Percentiles rank a stretch among this genome's conserved stretches.
Conservation (phyloP, 2,888 invertebrate species). For the Leuctra nigra region DNA sequence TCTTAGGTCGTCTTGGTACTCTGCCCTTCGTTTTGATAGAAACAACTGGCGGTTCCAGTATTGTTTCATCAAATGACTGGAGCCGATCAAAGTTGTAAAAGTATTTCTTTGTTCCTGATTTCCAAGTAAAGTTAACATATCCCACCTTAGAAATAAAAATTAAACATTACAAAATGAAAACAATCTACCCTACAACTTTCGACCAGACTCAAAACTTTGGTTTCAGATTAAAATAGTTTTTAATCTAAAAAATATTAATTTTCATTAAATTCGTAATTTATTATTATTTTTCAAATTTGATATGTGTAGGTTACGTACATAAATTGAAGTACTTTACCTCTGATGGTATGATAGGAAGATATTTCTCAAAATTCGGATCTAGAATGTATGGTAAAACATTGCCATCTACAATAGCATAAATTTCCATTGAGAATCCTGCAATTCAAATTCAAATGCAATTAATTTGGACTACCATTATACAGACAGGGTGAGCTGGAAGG, state of each 20-base stretch:
- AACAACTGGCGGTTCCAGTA: conserved; percentile 78
- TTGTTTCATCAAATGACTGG: conserved; percentile 75
- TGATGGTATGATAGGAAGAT: conserved; percentile 84
- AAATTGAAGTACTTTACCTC: conserved; percentile 53
- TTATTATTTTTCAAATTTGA: too few species aligned
- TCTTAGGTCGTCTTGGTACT: conserved; percentile 80
- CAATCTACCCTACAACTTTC: too few species aligned
- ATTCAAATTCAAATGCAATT: conserved; percentile 27
- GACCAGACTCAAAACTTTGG: too few species aligned
- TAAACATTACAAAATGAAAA: too few species aligned
- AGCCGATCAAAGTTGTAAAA: conserved; percentile 81
- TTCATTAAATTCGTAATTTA: too few species aligned
- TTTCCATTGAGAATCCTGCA: conserved; percentile 76
- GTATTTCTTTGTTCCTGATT: conserved; percentile 72
- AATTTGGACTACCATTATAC: too few species aligned
- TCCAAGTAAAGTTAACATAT: conserved; percentile 88
- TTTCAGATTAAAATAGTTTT: too few species aligned
- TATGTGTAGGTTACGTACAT: too few species aligned
- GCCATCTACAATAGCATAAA: conserved; percentile 84
- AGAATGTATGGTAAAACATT: conserved; percentile 77
- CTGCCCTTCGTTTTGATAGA: conserved; percentile 80
- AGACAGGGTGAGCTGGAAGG: too few species aligned
- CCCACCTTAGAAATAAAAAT: conserved; percentile 47
- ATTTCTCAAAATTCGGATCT: conserved; percentile 84
- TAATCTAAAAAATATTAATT: too few species aligned